Base-by-base conservation (phyloP, 1,140 invertebrate species). In the Camponotus floridanus region DNA sequence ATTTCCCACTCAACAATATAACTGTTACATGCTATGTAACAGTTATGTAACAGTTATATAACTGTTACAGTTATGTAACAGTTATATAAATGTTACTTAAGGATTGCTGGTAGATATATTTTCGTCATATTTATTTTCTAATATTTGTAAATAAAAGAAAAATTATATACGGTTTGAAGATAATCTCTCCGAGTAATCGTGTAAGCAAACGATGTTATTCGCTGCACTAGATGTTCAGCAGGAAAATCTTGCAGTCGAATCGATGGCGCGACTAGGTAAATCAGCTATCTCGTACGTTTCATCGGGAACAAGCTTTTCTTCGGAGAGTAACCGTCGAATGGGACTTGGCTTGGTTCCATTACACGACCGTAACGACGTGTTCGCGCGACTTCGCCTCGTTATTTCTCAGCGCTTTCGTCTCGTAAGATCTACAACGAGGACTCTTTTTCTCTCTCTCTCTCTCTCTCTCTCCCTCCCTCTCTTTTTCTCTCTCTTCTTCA, bases 271-370 rank as follows among this genome's bases (percentile, higher is more conserved):
- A 3, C 33, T 18, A 18, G 21, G 13, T 9, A n/a, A 11, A n/a
- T 39, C 26, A 33, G 18, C 26, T 83, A 36, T 73, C 15, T 55
- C 15, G 81, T 45, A 57, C 48, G 33, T 78, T 79, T 71, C 73
- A 67, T 70, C 48, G 21, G 33, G 45, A 51, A 76, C 73, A 59
- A 86, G 76, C 61, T 73, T 76, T 83, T 67, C 85, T 45, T 84
- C 62, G 67, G 89, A 57, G 61, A 89, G 76, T 78, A 89, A 88
- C 83, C 73, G 76, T 89, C 61, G 87, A 76, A 87, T 57, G 76
- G 62, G 42, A 89, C 65, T 90, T 90, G 88, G 85, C 88, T 79
- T 36, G 65, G 39, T 83, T 90, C 88, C 88, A 90, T 89, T 83
- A 68, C 48, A 18, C 62, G 64, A 39, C 33, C 73, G 51, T 90